Conservation (phyloP, 2,888 invertebrate species). For the Ferdinandea cuprea region DNA sequence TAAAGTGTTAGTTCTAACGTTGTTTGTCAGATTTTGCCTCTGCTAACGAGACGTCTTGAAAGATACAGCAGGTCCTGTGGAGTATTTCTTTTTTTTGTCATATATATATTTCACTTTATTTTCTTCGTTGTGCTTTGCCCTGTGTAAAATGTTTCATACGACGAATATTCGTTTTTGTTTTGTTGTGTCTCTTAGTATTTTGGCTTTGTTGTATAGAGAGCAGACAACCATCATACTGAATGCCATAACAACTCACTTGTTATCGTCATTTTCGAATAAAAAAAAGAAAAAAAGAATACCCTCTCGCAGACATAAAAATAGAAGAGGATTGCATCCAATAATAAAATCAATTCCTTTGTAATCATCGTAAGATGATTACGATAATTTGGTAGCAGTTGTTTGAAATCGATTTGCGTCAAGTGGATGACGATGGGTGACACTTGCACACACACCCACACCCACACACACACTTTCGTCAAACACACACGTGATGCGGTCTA, state of each 20-base stretch:
- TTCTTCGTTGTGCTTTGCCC: slow-evolving; percentile 12
- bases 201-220: slow-evolving; percentile 47
- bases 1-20: slow-evolving; percentile 25
- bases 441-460: neutral
- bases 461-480: neutral
- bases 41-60: slow-evolving; percentile 62
- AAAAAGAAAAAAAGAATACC: slow-evolving; percentile 4
- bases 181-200: slow-evolving; percentile 36
- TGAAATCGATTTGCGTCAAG: slow-evolving; percentile 63
- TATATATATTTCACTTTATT: too few species aligned
- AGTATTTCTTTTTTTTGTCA: slow-evolving; percentile 29
- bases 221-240: slow-evolving; percentile 41
- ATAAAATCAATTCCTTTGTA: slow-evolving; percentile 73
- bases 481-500: slow-evolving; percentile 35
- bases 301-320: slow-evolving; percentile 43
- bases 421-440: slow-evolving; percentile 27
- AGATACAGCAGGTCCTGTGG: slow-evolving; percentile 48
- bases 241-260: slow-evolving; percentile 41
- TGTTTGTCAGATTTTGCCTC: slow-evolving; percentile 42
- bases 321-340: slow-evolving; percentile 61
- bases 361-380: slow-evolving; percentile 74
- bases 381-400: slow-evolving; percentile 71
- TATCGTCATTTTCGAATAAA: slow-evolving; percentile 32
- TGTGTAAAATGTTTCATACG: slow-evolving; percentile 8
- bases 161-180: slow-evolving; percentile 32